These are phyloP conservation scores for Temnothorax rugatulus DNA, from an alignment of 2,888 invertebrate genomes.

Conservation along the genomic window DNA sequence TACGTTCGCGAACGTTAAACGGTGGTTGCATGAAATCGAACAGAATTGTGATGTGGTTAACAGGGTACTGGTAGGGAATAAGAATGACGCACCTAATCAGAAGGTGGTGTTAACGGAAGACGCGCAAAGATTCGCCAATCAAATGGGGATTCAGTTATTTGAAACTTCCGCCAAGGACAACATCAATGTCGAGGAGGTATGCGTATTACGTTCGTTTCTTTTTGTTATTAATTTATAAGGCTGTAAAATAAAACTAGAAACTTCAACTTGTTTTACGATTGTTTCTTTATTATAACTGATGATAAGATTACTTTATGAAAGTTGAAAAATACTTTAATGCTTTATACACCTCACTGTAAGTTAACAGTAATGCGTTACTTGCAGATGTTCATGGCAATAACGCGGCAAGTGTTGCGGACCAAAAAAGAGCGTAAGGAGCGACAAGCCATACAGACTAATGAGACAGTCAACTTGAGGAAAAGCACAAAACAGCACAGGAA, in stretches of 20 bases:
- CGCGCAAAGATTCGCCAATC: slow-evolving; percentile 98
- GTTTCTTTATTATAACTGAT: slow-evolving; percentile 10
- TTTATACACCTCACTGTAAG: neutral
- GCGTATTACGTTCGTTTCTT: slow-evolving; percentile 83
- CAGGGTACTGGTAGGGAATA: slow-evolving; percentile 99
- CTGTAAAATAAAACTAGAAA: neutral
- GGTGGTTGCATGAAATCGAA: slow-evolving; percentile 99
- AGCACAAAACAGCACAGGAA: slow-evolving; percentile 88
- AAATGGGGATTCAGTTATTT: slow-evolving; percentile 98
- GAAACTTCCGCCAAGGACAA: slow-evolving; percentile 99
- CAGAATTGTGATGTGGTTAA: slow-evolving; percentile 99
- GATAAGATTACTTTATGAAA: slow-evolving; percentile 7
- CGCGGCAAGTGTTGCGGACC: slow-evolving; percentile 93
- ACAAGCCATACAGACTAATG: slow-evolving; percentile 89
- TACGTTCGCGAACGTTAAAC: slow-evolving; percentile 99
- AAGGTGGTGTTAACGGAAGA: slow-evolving; percentile 99
- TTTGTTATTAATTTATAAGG: neutral
- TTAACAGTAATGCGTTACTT: slow-evolving; percentile 66
- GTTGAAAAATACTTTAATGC: neutral
- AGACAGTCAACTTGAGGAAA: slow-evolving; percentile 92
- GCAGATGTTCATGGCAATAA: slow-evolving; percentile 91
- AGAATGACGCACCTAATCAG: slow-evolving; percentile 97
- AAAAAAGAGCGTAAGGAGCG: slow-evolving; percentile 94
- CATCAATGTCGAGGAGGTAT: slow-evolving; percentile 99
- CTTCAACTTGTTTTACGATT: neutral